These are phyloP conservation scores for Acanthurus tractus DNA, from an alignment of 2,797 vertebrate species.

Conservation along the genomic window DNA sequence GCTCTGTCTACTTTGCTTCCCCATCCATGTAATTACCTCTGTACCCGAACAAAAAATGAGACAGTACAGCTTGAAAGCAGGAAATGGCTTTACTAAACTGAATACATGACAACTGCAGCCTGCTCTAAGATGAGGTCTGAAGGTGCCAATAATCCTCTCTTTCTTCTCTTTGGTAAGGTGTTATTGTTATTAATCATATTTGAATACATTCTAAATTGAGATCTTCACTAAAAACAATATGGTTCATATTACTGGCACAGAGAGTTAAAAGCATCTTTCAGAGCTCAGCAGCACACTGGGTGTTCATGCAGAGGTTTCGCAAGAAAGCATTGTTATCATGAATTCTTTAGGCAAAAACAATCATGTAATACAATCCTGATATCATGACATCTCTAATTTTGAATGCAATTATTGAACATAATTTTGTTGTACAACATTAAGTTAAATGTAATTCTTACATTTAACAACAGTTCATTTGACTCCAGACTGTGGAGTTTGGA, in stretches of 20 bases:
- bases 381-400: too few relatives aligned
- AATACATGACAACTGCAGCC: neutral
- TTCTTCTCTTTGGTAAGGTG: neutral
- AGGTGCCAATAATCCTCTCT: too few relatives aligned
- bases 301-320: neutral
- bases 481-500: neutral
- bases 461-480: neutral
- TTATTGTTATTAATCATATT: too few relatives aligned
- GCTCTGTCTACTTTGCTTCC: slow-evolving; percentile 1
- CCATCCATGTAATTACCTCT: slow-evolving; percentile 31
- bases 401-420: neutral
- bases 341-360: too few relatives aligned
- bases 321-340: neutral
- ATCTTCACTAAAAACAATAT: too few relatives aligned
- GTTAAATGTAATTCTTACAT: neutral
- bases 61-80: neutral
- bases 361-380: too few relatives aligned
- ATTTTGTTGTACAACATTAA: neutral
- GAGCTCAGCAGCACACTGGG: neutral
- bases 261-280: neutral
- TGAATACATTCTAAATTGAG: too few relatives aligned
- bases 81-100: neutral
- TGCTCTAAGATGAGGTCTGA: neutral
- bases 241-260: too few relatives aligned
- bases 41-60: slow-evolving; percentile 1